These are phyloP conservation scores for Argyresthia goedartella DNA, from an alignment of 2,888 invertebrate genomes.

Conservation along the genomic window DNA sequence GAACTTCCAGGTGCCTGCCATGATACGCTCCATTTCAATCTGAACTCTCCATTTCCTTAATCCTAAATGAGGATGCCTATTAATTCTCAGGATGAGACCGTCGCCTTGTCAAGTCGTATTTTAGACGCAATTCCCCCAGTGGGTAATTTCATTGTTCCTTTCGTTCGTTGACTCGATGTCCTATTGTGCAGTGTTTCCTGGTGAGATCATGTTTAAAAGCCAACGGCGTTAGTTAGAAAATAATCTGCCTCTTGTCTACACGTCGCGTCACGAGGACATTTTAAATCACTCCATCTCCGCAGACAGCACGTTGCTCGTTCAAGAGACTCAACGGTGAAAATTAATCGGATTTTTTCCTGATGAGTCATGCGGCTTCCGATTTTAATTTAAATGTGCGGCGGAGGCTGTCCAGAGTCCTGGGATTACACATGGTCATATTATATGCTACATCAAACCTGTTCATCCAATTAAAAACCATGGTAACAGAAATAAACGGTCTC, in stretches of 20 bases:
- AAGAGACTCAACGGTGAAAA: slow-evolving; percentile 36
- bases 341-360: slow-evolving; percentile 57
- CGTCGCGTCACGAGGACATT: slow-evolving; percentile 28
- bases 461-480: no score
- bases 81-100: slow-evolving; percentile 2
- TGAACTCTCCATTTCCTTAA: slow-evolving; percentile 1
- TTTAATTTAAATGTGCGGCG: slow-evolving; percentile 50
- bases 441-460: no score
- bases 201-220: slow-evolving; percentile 46
- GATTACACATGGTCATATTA: no score
- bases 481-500: no score
- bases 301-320: slow-evolving; percentile 22
- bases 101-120: not conserved
- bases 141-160: slow-evolving; percentile 33
- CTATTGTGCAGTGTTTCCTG: slow-evolving; percentile 44
- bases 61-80: not conserved
- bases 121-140: not conserved
- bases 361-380: slow-evolving; percentile 63
- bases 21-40: not conserved
- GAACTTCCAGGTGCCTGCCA: slow-evolving; percentile 51
- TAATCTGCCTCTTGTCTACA: slow-evolving; percentile 35
- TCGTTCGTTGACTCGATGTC: slow-evolving; percentile 26
- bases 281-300: slow-evolving; percentile 44
- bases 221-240: slow-evolving; percentile 24
- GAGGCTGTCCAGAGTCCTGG: slow-evolving; percentile 42